Evolutionary conservation across 1,140 invertebrate species (phyloP).

Genomic region (Battus philenor): DNA sequence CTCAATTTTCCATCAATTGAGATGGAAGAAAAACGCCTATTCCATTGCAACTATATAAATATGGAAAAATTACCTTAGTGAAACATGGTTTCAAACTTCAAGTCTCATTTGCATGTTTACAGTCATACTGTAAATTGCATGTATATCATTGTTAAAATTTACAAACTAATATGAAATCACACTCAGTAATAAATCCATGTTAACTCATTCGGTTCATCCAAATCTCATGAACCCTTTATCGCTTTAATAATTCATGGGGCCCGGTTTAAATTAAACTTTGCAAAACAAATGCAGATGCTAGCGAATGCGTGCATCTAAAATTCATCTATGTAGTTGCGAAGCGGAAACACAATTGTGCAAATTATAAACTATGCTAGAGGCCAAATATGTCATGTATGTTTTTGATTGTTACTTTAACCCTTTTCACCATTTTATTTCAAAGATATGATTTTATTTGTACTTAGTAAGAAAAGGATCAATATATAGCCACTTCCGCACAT

Average conservation of each 20-base stretch:
- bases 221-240: constrained; percentile 9
- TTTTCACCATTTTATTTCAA: too few relatives aligned
- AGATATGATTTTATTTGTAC: too few relatives aligned
- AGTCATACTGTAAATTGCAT: too few relatives aligned
- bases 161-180: background rate
- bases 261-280: constrained; percentile 16
- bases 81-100: background rate
- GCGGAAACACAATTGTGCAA: background rate
- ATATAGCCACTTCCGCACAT: too few relatives aligned
- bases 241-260: constrained; percentile 5
- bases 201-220: background rate
- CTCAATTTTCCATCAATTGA: too few relatives aligned
- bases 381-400: too few relatives aligned
- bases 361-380: constrained; percentile 17
- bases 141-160: background rate
- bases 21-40: too few relatives aligned
- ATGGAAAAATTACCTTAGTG: too few relatives aligned
- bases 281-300: constrained; percentile 18
- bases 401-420: too few relatives aligned
- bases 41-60: too few relatives aligned
- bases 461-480: too few relatives aligned
- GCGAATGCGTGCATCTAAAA: constrained; percentile 14
- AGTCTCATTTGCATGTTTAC: too few relatives aligned
- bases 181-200: background rate
- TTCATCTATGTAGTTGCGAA: constrained; percentile 18